phyloP scores from a whole-genome alignment of 2,888 invertebrate species.

The Tholera decimalis region DNA sequence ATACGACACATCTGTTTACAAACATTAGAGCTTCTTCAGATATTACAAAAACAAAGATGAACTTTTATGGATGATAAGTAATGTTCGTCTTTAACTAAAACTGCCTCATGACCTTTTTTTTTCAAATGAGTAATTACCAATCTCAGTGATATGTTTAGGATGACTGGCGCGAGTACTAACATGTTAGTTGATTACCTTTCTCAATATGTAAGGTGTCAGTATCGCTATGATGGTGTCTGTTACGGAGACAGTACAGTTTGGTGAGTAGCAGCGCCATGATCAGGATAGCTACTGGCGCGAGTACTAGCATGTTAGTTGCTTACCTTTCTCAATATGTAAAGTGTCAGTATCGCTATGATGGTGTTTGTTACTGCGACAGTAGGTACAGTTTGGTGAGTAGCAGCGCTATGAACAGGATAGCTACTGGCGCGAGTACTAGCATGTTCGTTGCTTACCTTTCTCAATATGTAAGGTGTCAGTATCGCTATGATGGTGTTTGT shows the following conservation, averaged over 20 bases:
- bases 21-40: too few species aligned
- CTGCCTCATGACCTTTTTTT: too few species aligned
- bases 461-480: constrained; percentile 75
- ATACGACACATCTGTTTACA: too few species aligned
- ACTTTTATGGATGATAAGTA: too few species aligned
- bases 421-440: constrained; percentile 71
- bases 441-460: constrained; percentile 75
- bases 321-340: neutral
- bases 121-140: too few species aligned
- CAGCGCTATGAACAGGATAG: constrained; percentile 73
- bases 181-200: neutral
- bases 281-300: neutral
- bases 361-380: neutral
- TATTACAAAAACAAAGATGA: too few species aligned
- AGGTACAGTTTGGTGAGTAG: neutral
- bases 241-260: neutral
- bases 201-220: constrained; percentile 58
- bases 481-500: constrained; percentile 68
- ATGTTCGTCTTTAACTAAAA: too few species aligned
- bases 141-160: too few species aligned
- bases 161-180: too few species aligned
- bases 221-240: constrained; percentile 45
- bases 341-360: neutral
- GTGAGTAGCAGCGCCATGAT: neutral
- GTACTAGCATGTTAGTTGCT: neutral